Conservation (phyloP, 2,888 invertebrate species). For the Syrista parreyssii region DNA sequence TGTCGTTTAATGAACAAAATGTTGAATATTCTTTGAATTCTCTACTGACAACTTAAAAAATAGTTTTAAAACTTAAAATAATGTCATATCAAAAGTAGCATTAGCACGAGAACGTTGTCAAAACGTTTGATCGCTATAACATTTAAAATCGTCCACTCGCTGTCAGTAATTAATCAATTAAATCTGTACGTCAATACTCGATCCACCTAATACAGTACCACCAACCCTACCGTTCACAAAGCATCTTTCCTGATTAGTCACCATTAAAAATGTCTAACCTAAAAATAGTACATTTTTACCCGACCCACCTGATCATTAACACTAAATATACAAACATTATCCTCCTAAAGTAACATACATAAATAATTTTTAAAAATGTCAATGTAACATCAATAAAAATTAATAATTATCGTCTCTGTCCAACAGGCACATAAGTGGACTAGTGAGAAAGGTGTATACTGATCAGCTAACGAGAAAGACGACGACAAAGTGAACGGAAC, state of each 20-base stretch:
- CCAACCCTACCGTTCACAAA: not conserved
- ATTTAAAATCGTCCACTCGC: not conserved
- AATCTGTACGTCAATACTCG: no score
- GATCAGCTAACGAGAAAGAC: not conserved
- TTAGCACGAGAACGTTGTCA: not conserved
- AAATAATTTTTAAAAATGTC: not conserved
- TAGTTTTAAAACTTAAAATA: not conserved
- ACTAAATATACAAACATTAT: not conserved
- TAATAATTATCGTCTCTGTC: not conserved
- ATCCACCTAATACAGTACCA: no score
- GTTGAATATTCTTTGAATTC: not conserved
- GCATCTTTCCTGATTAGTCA: not conserved
- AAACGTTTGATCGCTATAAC: not conserved
- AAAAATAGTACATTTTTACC: no score
- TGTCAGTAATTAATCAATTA: no score
- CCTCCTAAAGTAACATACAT: no score
- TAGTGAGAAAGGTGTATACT: not conserved
- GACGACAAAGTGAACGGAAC: not conserved
- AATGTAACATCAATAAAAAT: not conserved
- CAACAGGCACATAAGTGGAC: not conserved
- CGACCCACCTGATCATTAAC: not conserved
- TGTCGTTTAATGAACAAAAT: not conserved
- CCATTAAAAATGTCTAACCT: not conserved
- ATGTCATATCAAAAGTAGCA: not conserved
- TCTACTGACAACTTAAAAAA: not conserved